These are phyloP conservation scores for Cataglyphis cursor DNA, from an alignment of 2,888 invertebrate genomes.

Conservation along the genomic window DNA sequence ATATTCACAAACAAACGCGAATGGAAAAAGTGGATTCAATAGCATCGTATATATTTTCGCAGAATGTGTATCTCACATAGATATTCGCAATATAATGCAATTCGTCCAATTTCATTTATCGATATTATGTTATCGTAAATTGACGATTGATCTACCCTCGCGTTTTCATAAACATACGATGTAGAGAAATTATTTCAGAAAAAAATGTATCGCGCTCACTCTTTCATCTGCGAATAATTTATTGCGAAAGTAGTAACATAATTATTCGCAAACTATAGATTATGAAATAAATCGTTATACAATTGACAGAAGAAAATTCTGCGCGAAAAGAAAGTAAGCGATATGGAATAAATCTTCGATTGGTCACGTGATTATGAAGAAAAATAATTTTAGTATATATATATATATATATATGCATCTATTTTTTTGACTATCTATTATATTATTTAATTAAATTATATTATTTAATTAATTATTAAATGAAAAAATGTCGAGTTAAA, in stretches of 20 bases:
- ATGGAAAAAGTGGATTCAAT: slow-evolving; percentile 24
- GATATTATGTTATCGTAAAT: slow-evolving; percentile 31
- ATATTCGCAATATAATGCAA: slow-evolving; percentile 20
- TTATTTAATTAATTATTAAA: no score
- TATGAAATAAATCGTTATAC: neutral
- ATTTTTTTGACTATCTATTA: neutral
- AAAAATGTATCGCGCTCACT: neutral
- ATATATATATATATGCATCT: neutral
- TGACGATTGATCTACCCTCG: slow-evolving; percentile 18
- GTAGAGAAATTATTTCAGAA: neutral
- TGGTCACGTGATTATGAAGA: neutral
- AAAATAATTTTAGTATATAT: neutral
- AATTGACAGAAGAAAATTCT: neutral
- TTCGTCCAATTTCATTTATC: slow-evolving; percentile 12
- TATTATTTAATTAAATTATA: no score
- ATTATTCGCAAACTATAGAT: neutral
- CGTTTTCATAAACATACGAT: slow-evolving; percentile 7
- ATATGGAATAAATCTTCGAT: neutral
- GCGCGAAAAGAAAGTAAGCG: neutral
- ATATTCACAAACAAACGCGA: slow-evolving; percentile 30
- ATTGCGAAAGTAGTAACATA: neutral
- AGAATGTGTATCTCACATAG: neutral
- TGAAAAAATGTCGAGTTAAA: neutral
- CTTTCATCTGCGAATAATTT: slow-evolving; percentile 19
- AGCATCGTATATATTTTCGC: slow-evolving; percentile 20